phyloP scores from a whole-genome alignment of 2,113 vertebrate species.

The Cettia cetti region DNA sequence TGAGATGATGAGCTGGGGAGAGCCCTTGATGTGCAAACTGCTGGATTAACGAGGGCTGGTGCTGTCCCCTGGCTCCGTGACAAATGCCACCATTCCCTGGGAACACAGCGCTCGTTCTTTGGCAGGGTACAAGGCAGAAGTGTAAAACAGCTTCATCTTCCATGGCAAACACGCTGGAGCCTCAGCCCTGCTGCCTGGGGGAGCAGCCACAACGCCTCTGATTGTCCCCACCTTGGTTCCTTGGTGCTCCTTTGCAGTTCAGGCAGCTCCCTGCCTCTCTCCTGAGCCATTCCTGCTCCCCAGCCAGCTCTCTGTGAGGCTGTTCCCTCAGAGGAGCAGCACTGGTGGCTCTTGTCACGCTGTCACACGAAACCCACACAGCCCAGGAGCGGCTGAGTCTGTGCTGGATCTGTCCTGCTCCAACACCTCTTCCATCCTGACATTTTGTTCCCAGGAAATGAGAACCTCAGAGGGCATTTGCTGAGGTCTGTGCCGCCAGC shows the following conservation, averaged over 20 bases:
- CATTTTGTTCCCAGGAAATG: not conserved
- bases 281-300: not conserved
- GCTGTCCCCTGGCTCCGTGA: not conserved
- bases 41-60: not conserved
- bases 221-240: fast-evolving
- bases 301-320: not conserved
- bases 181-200: not conserved
- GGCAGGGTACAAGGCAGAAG: not conserved
- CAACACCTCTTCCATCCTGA: not conserved
- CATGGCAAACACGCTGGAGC: fast-evolving
- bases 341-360: fast-evolving
- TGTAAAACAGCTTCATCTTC: not conserved
- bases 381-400: not conserved
- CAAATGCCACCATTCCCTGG: not conserved
- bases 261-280: not conserved
- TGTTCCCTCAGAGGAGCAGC: not conserved
- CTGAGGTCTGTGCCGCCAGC: not conserved
- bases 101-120: not conserved
- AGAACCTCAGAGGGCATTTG: not conserved
- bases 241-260: not conserved
- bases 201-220: not conserved
- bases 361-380: not conserved
- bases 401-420: not conserved
- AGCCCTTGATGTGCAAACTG: not conserved
- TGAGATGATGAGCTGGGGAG: not conserved